phyloP scores from a whole-genome alignment of 2,888 invertebrate species.

The Altica lythri region DNA sequence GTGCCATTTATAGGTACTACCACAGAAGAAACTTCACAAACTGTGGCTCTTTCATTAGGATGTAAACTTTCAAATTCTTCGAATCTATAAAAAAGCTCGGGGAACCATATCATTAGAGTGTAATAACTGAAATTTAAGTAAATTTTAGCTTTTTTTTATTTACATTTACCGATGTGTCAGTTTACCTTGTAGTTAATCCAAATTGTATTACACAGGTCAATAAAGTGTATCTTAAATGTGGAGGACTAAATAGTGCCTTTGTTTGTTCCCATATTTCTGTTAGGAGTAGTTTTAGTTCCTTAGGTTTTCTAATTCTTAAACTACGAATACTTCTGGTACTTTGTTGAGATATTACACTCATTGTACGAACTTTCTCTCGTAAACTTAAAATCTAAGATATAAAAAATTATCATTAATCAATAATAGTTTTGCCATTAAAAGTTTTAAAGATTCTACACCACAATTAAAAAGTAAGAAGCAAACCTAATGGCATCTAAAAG shows the following conservation, averaged over 20 bases:
- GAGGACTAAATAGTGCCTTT: constrained; percentile 72
- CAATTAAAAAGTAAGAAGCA: too few relatives aligned
- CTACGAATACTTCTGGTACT: constrained; percentile 71
- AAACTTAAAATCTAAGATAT: constrained; percentile 66
- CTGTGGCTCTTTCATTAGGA: constrained; percentile 72
- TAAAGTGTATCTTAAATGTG: constrained; percentile 75
- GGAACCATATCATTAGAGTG: constrained; percentile 91
- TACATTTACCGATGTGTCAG: background rate
- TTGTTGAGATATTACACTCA: constrained; percentile 67
- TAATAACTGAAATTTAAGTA: constrained; percentile 74
- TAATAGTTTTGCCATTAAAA: too few relatives aligned
- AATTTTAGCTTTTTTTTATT: background rate
- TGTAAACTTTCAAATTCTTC: constrained; percentile 72
- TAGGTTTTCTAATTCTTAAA: constrained; percentile 72
- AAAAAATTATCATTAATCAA: background rate
- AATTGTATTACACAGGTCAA: constrained; percentile 83
- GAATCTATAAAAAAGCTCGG: constrained; percentile 83
- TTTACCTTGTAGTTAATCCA: constrained; percentile 75
- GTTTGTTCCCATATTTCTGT: constrained; percentile 76
- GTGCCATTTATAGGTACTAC: constrained; percentile 57
- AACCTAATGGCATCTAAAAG: too few relatives aligned
- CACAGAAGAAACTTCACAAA: constrained; percentile 77
- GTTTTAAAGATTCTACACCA: too few relatives aligned
- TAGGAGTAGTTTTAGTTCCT: constrained; percentile 71
- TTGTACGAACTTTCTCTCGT: constrained; percentile 68